Base-by-base conservation (phyloP, 2,888 invertebrate genomes). In the Nezara viridula region DNA sequence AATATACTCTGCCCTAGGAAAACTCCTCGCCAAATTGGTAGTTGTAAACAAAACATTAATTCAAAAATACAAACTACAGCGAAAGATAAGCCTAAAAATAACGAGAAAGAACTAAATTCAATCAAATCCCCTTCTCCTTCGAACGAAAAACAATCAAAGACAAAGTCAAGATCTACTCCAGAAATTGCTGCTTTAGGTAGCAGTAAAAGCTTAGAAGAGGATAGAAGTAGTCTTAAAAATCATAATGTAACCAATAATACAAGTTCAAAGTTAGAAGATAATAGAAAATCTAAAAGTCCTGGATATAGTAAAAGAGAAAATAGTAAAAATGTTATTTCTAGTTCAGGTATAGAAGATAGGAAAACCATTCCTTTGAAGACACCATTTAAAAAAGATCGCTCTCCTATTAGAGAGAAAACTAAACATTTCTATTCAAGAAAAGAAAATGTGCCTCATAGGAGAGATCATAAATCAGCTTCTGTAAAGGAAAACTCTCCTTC, bases 1-100 rank as follows among this genome's bases (percentile, higher is more conserved):
- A 90, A 90, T 86, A 81, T 89, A 37, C 88, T 90, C 27, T 77
- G 86, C 40, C 90, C 90, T 4, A 66, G 90, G 21, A 90, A 89
- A 86, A 88, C 89, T 6, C 90, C 90, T 21, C 47, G 90, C 6
- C 47, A 50, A 12, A 47, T 89, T 2, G 12, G 49, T 6, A 89
- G 50, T 44, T 32, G 40, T 21, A 55, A 60, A 55, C 27, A 60
- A 37, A 55, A 40, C 60, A 21, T 37, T 40, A 14, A 24, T 19
- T 40, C 86, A 21, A 86, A 86, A 40, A 50, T 32, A n/a, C 40
- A n/a, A 52, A 88, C 49, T 86, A 24, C 27, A 19, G 37, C 7
- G 7, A 73, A 73, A 73, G 19, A 73, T 37, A 7, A 21, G 19
- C 19, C 1, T 37, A 73, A 73, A 44, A 81, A 81, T 47, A 81